Base-by-base conservation (phyloP, 2,113 vertebrate species). In the Bettongia penicillata region DNA sequence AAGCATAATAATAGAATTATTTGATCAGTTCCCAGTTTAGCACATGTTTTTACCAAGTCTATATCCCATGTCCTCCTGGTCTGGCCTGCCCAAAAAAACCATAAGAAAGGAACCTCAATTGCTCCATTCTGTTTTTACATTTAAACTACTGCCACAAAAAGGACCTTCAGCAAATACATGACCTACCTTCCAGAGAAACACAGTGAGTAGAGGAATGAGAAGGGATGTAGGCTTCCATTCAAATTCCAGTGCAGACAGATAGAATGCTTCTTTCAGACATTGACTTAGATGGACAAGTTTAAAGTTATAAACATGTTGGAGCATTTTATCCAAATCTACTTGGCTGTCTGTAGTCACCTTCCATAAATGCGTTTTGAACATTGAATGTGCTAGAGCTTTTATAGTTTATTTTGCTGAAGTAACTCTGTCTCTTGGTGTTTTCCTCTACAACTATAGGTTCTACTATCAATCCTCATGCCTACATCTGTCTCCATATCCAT, bases 91-190 rank as follows among this genome's bases (percentile, higher is more conserved):
- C 48, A 48, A 91, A 55, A 95, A 93, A 84, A 31, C 77, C 25
- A n/a, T 16, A 31, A 16, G 9, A 53, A 51, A 51, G 4, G 3
- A 14, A 95, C 24, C 25, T 55, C 47, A 8, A 7, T 90, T 48
- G 1, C 10, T 43, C 28, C 89, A 95, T 94, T 91, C 3, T 95
- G 7, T 51, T 89, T 92, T 93, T 95, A 53, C 93, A 90, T 94
- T 97, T 93, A 94, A 97, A 93, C 91, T 55, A 19, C 0, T 23
- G 52, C 23, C 49, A 48, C 51, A 53, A 93, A 94, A 90, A 51
- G 8, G 28, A 89, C 3, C 26, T 90, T 92, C 14, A 92, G 43
- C 52, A 91, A 48, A 19, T 26, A 11, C 37, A 47, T 50, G 28
- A 8, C 50, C 2, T 93, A 94, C 25, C 61, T 48, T 24, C n/a